Evolutionary conservation across 2,113 vertebrate genomes (phyloP), one percentile per base, ranked within the genome.

Genomic region (Raphicerus campestris): DNA sequence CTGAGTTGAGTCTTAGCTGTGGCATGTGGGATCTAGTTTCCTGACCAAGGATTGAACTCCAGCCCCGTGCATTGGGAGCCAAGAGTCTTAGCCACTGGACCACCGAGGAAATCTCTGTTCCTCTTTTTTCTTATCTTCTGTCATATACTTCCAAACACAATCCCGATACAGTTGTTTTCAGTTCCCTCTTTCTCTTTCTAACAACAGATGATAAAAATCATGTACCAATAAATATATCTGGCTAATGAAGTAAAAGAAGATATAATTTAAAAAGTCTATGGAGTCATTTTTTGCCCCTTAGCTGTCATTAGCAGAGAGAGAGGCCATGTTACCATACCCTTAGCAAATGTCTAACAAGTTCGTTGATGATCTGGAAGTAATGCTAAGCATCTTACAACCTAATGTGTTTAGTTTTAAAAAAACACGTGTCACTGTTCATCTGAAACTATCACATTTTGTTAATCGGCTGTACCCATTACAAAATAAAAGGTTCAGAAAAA

Each of bases 391-490:
- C 89, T 93, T 84, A 51, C 55, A 87, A 6, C 17, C 39, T 53
- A 92, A 91, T 13, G 35, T 3, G 11, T 80, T n/a, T n/a, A 42
- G 39, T 42, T 42, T 42, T 42, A 42, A 42, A 42, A 35, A 89
- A 45, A 73, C 1, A 11, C 24, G 11, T 75, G 7, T 39, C 19
- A 73, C 66, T 39, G 20, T 39, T 39, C 35, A 13, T 10, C 5
- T 39, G 66, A 39, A 39, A 22, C 19, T 19, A 70, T 70, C 66
- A 35, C 66, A 22, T 70, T 70, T 22, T 11, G 10, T 70, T 39
- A 39, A 22, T 70, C 2, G 0, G 19, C 66, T 39, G 9, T 70
- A 70, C n/a, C 19, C 61, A 66, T 19, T 66, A n/a, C 0, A 0
- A 70, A 73, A 73, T 39, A 73, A 73, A 73, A 73, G n/a, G 1